phyloP scores from a whole-genome alignment of 1,140 invertebrate genomes.

The Euura saliciscinereae region DNA sequence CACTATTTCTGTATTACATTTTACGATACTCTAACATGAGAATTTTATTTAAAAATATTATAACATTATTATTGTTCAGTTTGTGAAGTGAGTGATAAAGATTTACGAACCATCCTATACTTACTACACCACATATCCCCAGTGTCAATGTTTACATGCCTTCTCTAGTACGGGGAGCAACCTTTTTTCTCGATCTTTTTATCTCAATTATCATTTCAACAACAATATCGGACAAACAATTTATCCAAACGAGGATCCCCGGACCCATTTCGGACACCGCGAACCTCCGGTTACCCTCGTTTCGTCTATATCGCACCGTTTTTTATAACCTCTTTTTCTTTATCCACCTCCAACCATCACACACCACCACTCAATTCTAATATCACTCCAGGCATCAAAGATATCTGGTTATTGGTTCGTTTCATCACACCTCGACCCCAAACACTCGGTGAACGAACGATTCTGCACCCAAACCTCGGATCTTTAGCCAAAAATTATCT shows the following conservation, averaged over 20 bases:
- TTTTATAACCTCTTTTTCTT: conserved; percentile 7
- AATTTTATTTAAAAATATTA: conserved; percentile 29
- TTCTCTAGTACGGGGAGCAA: conserved; percentile 34
- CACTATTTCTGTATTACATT: conserved; percentile 23
- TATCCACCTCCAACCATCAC: not conserved
- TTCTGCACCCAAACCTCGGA: not conserved
- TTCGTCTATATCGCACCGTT: not conserved
- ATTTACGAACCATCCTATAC: conserved; percentile 12
- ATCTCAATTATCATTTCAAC: conserved; percentile 15
- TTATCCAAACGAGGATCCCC: too few relatives aligned
- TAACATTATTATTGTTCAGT: conserved; percentile 30
- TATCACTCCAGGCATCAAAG: not conserved
- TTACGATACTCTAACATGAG: conserved; percentile 32
- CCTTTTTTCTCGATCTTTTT: conserved; percentile 30
- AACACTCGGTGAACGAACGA: too few relatives aligned
- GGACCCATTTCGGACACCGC: too few relatives aligned
- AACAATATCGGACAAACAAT: too few relatives aligned
- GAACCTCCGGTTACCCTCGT: not conserved
- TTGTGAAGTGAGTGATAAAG: conserved; percentile 35
- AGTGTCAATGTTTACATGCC: conserved; percentile 58
- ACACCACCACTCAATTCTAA: not conserved
- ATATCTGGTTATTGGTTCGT: not conserved
- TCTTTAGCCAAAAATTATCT: not conserved
- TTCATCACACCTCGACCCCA: too few relatives aligned
- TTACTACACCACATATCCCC: conserved; percentile 14